Conservation (phyloP, 2,797 vertebrate genomes). For the Clamator glandarius region DNA sequence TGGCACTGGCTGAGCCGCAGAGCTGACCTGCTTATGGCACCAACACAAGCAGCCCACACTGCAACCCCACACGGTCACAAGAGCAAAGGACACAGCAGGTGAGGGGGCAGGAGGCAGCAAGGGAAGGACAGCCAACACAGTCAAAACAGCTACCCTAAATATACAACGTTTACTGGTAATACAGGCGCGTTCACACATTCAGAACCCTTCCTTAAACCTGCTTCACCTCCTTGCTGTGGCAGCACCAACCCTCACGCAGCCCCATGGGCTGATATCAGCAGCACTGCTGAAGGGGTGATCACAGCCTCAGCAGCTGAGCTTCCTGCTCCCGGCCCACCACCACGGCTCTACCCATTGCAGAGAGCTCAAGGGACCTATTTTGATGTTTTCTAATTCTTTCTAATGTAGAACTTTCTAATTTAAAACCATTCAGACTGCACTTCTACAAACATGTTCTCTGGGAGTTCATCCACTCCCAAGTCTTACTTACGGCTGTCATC, state of each 20-base stretch:
- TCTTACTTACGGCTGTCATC: not conserved
- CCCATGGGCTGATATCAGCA: no score
- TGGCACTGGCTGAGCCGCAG: fast-evolving
- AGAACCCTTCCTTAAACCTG: no score
- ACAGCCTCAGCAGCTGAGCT: no score
- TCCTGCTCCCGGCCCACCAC: not conserved
- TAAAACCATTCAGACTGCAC: not conserved
- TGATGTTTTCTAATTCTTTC: no score
- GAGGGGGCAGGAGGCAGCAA: not conserved
- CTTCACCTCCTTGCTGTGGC: not conserved
- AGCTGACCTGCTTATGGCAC: not conserved
- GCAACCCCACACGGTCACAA: not conserved
- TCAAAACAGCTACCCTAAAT: not conserved
- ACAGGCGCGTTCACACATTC: not conserved
- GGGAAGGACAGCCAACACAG: not conserved
- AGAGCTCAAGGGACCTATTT: fast-evolving
- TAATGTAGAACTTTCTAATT: no score
- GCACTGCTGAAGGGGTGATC: no score
- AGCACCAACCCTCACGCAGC: no score
- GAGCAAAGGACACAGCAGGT: not conserved
- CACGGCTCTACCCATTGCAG: not conserved
- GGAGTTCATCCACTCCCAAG: not conserved
- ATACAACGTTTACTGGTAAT: not conserved
- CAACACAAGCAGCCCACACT: fast-evolving
- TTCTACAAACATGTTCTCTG: not conserved